Evolutionary conservation across 2,888 invertebrate genomes (phyloP).

Genomic region (Drepana falcataria): DNA sequence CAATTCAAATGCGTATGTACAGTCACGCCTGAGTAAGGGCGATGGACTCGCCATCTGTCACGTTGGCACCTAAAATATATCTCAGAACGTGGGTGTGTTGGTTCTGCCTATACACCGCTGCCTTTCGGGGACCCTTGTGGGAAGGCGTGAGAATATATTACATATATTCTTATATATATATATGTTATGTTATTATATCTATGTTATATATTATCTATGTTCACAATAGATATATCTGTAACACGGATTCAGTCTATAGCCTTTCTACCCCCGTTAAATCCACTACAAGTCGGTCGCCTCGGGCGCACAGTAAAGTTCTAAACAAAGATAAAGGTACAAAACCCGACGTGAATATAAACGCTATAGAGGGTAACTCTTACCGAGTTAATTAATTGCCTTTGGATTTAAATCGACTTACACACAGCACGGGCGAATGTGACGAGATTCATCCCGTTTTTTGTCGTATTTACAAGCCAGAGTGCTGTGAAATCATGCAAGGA

Average conservation of each 20-base stretch:
- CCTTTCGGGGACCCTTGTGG: slow-evolving; percentile 5
- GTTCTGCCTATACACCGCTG: no score
- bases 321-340: slow-evolving; percentile 32
- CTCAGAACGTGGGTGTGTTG: no score
- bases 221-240: not conserved
- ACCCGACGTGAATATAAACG: slow-evolving; percentile 58
- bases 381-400: slow-evolving; percentile 66
- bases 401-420: slow-evolving; percentile 27
- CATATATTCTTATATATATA: not conserved
- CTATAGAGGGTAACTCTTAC: slow-evolving; percentile 47
- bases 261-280: not conserved
- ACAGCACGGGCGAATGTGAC: not conserved
- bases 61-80: no score
- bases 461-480: not conserved
- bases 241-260: not conserved
- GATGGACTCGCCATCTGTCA: no score
- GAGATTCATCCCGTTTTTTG: slow-evolving; percentile 11
- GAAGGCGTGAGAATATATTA: not conserved
- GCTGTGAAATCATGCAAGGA: slow-evolving; percentile 2
- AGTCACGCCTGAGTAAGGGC: no score
- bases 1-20: no score
- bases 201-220: no score
- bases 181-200: no score
- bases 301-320: slow-evolving; percentile 20
- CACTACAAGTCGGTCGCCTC: slow-evolving; percentile 6